Evolutionary conservation across 1,140 invertebrate genomes (phyloP), one percentile per base, ranked within the genome.

Genomic region (Penaeus japonicus): DNA sequence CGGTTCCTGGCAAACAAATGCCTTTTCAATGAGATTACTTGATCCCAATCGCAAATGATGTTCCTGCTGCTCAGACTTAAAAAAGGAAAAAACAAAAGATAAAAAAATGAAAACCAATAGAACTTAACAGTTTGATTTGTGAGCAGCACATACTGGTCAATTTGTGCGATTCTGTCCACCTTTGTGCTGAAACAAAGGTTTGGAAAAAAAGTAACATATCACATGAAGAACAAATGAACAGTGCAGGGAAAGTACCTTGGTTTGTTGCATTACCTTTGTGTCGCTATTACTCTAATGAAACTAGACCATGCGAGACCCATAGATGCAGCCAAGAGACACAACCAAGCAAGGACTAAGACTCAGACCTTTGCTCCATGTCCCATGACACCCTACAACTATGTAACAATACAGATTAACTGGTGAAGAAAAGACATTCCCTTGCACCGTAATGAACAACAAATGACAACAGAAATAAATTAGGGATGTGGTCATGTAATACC

Each of bases 391-490:
- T 89, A 79, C 87, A 79, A 84, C 82, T 84, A 65, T 84, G 82
- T 88, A 88, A 82, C 86, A 88, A 88, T 88, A 83, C 86, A 88
- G 80, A 77, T 88, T 82, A 88, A 75, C 39, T 88, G 86, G 86
- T 83, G 86, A 87, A 87, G 85, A 87, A 88, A 84, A 70, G 87
- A 89, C 84, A 84, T 89, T 89, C 87, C 87, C 87, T 84, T 89
- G 83, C 87, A 89, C 87, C 87, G 65, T 89, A 79, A 85, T 79
- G 86, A 80, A 88, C 86, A 88, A 88, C 79, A 82, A 89, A 89
- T 84, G 87, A 89, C 82, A 89, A 84, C 75, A 89, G 53, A 89
- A 89, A 89, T 89, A 89, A 89, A 89, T 89, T 84, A 88, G 86
- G 65, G 75, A 84, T 89, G 87, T 84, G 82, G 73, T 80, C 73